These are phyloP conservation scores for Romanogobio albipinnatus DNA, from an alignment of 2,113 vertebrate genomes.

Conservation along the genomic window DNA sequence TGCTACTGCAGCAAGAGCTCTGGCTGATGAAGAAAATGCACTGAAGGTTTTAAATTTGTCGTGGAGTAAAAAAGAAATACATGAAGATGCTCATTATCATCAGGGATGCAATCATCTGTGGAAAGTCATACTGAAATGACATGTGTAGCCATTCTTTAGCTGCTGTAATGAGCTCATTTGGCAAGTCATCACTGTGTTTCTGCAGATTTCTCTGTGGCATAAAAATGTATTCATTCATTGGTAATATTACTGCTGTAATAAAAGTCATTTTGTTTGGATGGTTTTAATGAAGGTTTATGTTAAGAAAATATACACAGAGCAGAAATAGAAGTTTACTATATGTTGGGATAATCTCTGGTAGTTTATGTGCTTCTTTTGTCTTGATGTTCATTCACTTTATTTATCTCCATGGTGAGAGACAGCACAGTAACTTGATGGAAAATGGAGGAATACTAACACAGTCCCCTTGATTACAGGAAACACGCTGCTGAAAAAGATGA, in stretches of 20 bases:
- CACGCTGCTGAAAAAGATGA: too few relatives aligned
- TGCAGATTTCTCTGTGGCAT: neutral
- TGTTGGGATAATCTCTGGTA: neutral
- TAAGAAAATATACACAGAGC: neutral
- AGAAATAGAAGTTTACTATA: neutral
- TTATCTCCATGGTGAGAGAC: too few relatives aligned
- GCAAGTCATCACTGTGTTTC: constrained; percentile 3
- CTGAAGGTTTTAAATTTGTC: constrained; percentile 34
- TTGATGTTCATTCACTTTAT: too few relatives aligned
- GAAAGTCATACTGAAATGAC: constrained; percentile 15
- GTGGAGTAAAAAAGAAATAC: constrained; percentile 19
- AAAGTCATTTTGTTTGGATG: neutral
- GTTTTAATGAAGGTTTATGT: neutral
- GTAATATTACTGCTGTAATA: neutral
- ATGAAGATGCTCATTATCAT: constrained; percentile 25
- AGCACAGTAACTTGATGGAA: too few relatives aligned
- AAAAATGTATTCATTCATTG: neutral
- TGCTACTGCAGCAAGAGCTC: neutral
- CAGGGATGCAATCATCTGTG: neutral
- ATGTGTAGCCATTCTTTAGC: neutral
- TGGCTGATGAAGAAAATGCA: constrained; percentile 28
- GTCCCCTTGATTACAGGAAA: too few relatives aligned
- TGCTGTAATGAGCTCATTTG: constrained; percentile 23
- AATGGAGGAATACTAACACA: too few relatives aligned
- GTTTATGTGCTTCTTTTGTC: neutral